Evolutionary conservation across 64 coral and sea anemone species (phyloP), one percentile per base, ranked within the genome.

Genomic region (Pachyseris speciosa): DNA sequence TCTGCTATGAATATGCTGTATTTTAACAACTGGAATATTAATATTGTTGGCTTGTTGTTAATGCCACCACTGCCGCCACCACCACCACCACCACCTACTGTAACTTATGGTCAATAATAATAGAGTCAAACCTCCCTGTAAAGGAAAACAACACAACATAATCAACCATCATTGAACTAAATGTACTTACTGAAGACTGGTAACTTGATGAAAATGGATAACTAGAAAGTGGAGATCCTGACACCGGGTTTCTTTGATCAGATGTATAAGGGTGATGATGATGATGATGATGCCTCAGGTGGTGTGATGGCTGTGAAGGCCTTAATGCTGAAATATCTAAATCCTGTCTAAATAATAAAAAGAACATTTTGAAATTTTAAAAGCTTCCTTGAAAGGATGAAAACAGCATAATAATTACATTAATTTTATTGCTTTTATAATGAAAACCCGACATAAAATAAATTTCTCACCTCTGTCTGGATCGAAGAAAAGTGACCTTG

Each of bases 401-500:
- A 55, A 17, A 55, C 20, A 55, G 51, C 51, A 55, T 7, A 7
- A 49, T 10, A 3, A 49, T 49, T 49, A 10, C 8, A 10, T 49
- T 49, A 55, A 8, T 3, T 55, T 55, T 55, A n/a, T 47, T 37
- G 27, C 10, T 17, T 43, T 84, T 80, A n/a, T n/a, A n/a, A n/a
- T n/a, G n/a, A n/a, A n/a, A n/a, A n/a, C n/a, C n/a, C n/a, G n/a
- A n/a, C n/a, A n/a, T n/a, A n/a, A n/a, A n/a, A n/a, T n/a, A n/a
- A n/a, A n/a, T n/a, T n/a, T n/a, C n/a, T n/a, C n/a, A 96, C 95
- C 91, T 93, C 65, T 90, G 75, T n/a, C 72, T 88, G 51, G 95
- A 97, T 58, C 79, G 37, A 26, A 93, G 53, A 40, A 97, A 97
- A 52, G 95, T 97, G 33, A 97, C 95, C 84, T 80, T 88, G 66